phyloP scores from a whole-genome alignment of 2,797 vertebrate species.

The Tapera naevia region DNA sequence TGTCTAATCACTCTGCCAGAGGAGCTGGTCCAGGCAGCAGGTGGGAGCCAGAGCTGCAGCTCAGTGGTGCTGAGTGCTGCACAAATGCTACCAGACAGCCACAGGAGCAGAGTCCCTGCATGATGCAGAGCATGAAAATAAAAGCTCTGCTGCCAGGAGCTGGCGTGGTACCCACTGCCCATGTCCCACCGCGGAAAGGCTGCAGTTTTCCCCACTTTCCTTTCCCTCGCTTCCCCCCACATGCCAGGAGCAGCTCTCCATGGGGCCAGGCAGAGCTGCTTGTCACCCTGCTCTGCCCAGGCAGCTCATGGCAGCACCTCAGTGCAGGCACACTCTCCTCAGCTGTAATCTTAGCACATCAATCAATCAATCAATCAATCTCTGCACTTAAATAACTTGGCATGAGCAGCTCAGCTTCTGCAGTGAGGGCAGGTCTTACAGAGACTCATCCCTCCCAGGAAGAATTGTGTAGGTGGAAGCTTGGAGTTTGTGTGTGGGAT shows the following conservation, averaged over 20 bases:
- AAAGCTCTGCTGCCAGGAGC: background rate
- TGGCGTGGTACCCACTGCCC: accelerated
- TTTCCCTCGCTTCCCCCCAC: background rate
- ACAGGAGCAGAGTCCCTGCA: background rate
- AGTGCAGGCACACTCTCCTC: background rate
- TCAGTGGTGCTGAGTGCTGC: background rate
- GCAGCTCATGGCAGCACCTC: background rate
- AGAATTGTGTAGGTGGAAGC: background rate
- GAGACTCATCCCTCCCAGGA: background rate
- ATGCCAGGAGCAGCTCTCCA: too few species aligned
- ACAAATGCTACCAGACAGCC: accelerated
- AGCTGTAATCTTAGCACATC: background rate
- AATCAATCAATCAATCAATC: background rate
- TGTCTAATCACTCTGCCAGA: background rate
- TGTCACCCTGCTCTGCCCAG: background rate
- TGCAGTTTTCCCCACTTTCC: background rate
- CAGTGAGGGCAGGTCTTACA: accelerated
- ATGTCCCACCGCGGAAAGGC: background rate
- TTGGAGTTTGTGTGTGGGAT: accelerated
- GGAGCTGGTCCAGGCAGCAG: background rate
- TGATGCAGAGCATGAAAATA: accelerated
- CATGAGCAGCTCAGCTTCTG: background rate
- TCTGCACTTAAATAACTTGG: background rate
- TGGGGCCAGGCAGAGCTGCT: accelerated
- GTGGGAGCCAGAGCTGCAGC: background rate